Evolutionary conservation across 2,797 vertebrate species (phyloP).

Genomic region (Allobates femoralis): DNA sequence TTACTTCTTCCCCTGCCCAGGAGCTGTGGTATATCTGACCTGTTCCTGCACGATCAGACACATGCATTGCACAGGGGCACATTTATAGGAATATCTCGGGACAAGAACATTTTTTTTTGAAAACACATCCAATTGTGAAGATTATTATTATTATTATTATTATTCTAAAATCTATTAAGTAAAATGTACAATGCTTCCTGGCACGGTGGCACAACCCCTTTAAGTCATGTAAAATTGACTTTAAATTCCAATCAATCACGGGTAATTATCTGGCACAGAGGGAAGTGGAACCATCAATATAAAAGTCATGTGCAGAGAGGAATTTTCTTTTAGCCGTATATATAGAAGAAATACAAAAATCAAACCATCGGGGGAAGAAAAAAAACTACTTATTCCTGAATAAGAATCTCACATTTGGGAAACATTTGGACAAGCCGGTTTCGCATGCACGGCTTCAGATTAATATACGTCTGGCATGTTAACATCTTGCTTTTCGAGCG

Average conservation of each 20-base stretch:
- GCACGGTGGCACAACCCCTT: no score
- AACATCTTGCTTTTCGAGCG: conserved; percentile 33
- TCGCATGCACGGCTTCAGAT: conserved; percentile 13
- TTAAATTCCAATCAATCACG: background rate
- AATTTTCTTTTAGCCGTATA: background rate
- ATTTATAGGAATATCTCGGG: no score
- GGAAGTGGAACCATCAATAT: background rate
- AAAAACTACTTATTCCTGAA: background rate
- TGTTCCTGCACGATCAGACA: no score
- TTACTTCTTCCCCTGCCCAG: no score
- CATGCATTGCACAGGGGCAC: no score
- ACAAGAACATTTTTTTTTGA: no score
- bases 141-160: no score
- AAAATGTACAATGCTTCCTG: no score
- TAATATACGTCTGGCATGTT: conserved; percentile 31
- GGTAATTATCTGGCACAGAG: background rate
- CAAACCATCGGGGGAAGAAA: background rate
- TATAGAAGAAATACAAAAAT: background rate
- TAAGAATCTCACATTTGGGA: conserved; percentile 45
- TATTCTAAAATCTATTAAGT: no score
- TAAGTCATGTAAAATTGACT: background rate
- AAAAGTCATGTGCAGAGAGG: background rate
- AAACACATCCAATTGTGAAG: no score
- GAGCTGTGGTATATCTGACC: no score
- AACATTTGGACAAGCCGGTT: conserved; percentile 2